Percentiles rank a stretch among this genome's conserved stretches.
phyloP scores from a whole-genome alignment of 1,140 invertebrate genomes.

The Oppia nitens region DNA sequence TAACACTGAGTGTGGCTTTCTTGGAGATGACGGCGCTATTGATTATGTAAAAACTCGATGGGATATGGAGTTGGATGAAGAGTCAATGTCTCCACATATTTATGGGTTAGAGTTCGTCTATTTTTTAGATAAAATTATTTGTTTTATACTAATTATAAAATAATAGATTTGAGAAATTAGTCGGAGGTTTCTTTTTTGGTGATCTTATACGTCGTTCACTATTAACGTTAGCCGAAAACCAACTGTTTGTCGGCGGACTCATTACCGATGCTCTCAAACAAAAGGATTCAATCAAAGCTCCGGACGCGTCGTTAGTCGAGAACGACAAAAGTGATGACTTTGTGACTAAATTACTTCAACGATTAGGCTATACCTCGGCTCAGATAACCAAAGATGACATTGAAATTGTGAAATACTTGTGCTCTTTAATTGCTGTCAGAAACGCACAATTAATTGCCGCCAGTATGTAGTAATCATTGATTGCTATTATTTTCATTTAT shows the following conservation, averaged over 20 bases:
- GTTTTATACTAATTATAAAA: no score
- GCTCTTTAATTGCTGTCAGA: background rate
- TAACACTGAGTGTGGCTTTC: conserved; percentile 67
- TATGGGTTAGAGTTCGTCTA: conserved; percentile 18
- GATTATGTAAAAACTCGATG: conserved; percentile 56
- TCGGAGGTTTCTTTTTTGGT: conserved; percentile 82
- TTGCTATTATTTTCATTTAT: background rate
- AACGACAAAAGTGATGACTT: background rate
- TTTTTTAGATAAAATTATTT: background rate
- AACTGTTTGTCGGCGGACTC: conserved; percentile 37
- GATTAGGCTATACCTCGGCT: background rate
- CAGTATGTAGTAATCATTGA: background rate
- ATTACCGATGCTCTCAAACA: conserved; percentile 29
- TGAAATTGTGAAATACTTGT: background rate
- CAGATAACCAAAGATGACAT: background rate
- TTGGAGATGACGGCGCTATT: conserved; percentile 57
- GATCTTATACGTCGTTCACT: conserved; percentile 43
- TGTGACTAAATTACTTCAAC: background rate
- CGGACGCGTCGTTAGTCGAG: conserved; percentile 24
- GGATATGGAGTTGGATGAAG: conserved; percentile 38
- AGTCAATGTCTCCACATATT: conserved; percentile 27
- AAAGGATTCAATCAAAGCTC: conserved; percentile 41
- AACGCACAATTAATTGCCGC: background rate
- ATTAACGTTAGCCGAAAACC: conserved; percentile 34
- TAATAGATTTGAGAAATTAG: conserved; percentile 50